Conservation (phyloP, 1,140 invertebrate genomes). For the Copidosoma floridanum region DNA sequence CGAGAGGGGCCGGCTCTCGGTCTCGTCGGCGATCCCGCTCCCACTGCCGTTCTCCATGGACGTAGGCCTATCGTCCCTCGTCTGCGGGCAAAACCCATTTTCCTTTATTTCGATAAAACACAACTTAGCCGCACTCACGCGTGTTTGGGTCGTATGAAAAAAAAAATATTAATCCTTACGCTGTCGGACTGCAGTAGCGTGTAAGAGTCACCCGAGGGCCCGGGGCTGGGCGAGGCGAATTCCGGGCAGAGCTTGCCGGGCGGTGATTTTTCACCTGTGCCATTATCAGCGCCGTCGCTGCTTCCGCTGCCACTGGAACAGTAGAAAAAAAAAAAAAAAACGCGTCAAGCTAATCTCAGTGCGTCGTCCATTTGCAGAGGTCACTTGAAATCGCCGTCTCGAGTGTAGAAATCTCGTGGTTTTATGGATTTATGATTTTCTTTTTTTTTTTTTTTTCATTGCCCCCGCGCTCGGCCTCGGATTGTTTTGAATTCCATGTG, state of each 20-base stretch:
- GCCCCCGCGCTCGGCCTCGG: too few species aligned
- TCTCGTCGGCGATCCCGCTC: constrained; percentile 43
- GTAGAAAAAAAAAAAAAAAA: neutral
- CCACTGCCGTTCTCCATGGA: constrained; percentile 51
- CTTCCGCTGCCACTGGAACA: constrained; percentile 50
- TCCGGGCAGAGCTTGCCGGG: constrained; percentile 51
- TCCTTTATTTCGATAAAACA: too few species aligned
- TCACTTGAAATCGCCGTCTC: too few species aligned
- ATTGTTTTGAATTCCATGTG: too few species aligned
- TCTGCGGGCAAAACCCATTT: constrained; percentile 36
- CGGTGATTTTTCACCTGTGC: constrained; percentile 50
- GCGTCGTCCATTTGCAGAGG: too few species aligned
- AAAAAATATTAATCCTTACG: too few species aligned
- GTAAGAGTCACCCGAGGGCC: constrained; percentile 51
- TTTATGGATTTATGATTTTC: too few species aligned
- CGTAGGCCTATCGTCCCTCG: constrained; percentile 48
- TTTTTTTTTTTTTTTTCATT: too few species aligned
- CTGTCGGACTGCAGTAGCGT: constrained; percentile 49
- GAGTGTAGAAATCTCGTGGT: too few species aligned
- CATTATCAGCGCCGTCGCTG: constrained; percentile 52
- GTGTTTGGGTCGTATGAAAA: too few species aligned
- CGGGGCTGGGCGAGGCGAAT: constrained; percentile 50
- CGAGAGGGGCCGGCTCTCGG: constrained; percentile 58
- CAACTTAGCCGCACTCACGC: too few species aligned
- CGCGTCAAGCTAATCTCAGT: too few species aligned